These are phyloP conservation scores for Serinus canaria DNA, from an alignment of 2,113 vertebrate species.

Conservation along the genomic window DNA sequence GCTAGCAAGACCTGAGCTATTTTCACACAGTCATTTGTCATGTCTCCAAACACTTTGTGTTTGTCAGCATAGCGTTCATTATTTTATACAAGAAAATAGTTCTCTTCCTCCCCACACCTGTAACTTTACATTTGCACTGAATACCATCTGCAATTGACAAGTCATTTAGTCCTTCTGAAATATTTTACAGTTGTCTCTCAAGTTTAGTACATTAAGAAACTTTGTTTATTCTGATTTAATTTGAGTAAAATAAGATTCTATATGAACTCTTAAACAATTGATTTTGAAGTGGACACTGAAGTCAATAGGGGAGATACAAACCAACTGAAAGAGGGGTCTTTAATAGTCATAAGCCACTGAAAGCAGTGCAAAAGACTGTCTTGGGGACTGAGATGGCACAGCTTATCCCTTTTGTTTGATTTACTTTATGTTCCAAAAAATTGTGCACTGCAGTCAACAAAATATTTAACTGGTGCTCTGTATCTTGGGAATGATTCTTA, in stretches of 20 bases:
- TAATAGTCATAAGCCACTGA: neutral
- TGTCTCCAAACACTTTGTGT: neutral
- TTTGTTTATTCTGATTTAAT: neutral
- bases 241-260: neutral
- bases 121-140: neutral
- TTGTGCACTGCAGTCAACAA: neutral
- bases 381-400: neutral
- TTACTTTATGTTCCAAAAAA: neutral
- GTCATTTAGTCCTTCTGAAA: neutral
- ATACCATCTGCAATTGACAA: neutral
- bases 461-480: neutral
- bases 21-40: neutral
- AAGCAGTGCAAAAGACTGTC: neutral
- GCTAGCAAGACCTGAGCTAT: neutral
- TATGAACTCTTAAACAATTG: neutral
- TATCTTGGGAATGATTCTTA: neutral
- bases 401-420: neutral
- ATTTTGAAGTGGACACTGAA: neutral
- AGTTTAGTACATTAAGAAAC: neutral
- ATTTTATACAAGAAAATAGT: neutral
- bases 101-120: neutral
- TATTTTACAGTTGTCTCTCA: neutral
- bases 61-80: neutral
- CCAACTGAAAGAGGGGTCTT: neutral
- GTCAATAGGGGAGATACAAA: neutral